Conservation (phyloP, 2,888 invertebrate species). For the Eurytoma californica region DNA sequence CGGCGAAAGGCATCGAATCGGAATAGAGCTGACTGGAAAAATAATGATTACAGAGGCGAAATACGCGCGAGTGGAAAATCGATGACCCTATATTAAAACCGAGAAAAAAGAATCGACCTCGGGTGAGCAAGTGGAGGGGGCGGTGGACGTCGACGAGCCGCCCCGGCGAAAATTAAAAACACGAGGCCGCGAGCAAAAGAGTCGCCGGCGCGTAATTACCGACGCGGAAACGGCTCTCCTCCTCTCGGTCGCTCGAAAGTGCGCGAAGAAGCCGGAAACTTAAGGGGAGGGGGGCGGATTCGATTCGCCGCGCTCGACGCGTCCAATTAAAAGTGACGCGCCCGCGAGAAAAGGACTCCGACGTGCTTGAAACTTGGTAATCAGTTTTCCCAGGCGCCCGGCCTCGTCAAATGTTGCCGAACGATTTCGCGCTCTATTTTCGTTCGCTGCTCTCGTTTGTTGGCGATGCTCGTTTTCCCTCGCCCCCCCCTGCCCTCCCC, state of each 20-base stretch:
- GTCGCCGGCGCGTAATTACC: too few species aligned
- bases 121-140: neutral
- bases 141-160: too few species aligned
- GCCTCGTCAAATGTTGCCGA: constrained; percentile 31
- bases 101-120: too few species aligned
- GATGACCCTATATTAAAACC: neutral
- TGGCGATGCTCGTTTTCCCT: neutral
- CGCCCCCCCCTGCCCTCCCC: neutral
- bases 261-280: too few species aligned
- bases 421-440: constrained; percentile 25
- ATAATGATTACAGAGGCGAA: neutral
- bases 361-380: constrained; percentile 34
- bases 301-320: constrained; percentile 37
- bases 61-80: neutral
- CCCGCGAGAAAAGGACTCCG: neutral
- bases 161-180: neutral
- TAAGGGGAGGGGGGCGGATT: constrained; percentile 23
- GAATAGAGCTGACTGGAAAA: neutral
- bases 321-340: constrained; percentile 48
- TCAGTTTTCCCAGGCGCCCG: constrained; percentile 14
- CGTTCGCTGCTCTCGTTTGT: neutral
- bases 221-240: too few species aligned
- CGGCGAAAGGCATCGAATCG: neutral
- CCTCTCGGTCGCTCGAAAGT: too few species aligned
- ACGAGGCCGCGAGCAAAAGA: too few species aligned